Conservation (phyloP, 2,888 invertebrate genomes). For the Cyclophora punctaria region DNA sequence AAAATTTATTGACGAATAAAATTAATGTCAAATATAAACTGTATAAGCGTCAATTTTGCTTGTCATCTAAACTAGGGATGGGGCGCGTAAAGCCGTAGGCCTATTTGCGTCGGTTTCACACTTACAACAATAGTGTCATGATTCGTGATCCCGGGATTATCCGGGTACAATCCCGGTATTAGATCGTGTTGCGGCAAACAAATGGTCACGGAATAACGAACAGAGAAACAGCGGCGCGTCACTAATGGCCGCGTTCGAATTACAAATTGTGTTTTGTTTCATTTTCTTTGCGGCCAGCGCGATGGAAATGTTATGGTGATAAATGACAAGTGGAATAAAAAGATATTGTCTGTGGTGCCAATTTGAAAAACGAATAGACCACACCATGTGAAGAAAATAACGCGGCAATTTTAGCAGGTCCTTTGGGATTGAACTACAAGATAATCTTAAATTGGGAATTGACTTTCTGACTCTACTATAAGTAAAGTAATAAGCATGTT, state of each 20-base stretch:
- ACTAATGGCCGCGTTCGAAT: conserved; percentile 56
- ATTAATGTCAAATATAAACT: not conserved
- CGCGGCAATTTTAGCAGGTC: too few species aligned
- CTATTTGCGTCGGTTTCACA: conserved; percentile 75
- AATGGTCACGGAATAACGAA: conserved; percentile 60
- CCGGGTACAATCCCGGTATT: conserved; percentile 55
- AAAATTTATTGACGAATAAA: conserved; percentile 14
- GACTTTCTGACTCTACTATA: too few species aligned
- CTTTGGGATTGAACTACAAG: too few species aligned
- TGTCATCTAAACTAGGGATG: conserved; percentile 12
- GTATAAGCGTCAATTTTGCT: conserved; percentile 17
- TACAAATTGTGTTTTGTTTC: conserved; percentile 40
- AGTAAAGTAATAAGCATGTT: too few species aligned
- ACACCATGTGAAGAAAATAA: too few species aligned
- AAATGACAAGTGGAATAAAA: not conserved
- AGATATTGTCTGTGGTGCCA: not conserved
- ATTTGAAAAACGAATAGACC: not conserved
- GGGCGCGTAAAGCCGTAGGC: conserved; percentile 44
- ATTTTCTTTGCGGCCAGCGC: conserved; percentile 20
- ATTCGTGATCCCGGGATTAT: conserved; percentile 73
- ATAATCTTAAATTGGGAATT: too few species aligned
- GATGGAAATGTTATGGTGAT: conserved; percentile 3
- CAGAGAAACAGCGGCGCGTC: conserved; percentile 29
- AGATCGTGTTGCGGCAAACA: conserved; percentile 66
- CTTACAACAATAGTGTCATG: conserved; percentile 76